These are phyloP conservation scores for Girardia tigrina DNA, from an alignment of 2,888 invertebrate genomes.

Conservation along the genomic window DNA sequence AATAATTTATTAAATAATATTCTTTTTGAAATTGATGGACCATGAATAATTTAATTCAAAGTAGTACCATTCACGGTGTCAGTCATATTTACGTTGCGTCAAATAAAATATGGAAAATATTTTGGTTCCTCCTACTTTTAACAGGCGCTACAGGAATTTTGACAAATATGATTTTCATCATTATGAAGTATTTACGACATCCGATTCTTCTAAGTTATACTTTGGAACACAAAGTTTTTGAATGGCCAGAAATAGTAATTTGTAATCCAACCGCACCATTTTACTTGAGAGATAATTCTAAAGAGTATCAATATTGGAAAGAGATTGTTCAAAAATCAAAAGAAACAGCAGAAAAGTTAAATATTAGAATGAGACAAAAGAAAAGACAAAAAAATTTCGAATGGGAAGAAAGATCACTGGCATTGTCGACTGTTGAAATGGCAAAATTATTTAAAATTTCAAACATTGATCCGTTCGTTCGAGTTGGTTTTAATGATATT, in stretches of 20 bases:
- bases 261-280: slow-evolving; percentile 34
- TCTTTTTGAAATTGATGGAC: too few species aligned
- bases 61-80: slow-evolving; percentile 32
- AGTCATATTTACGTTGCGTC: slow-evolving; percentile 24
- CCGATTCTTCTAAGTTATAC: slow-evolving; percentile 35
- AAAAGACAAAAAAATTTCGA: not conserved
- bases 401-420: not conserved
- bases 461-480: not conserved
- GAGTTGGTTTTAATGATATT: not conserved
- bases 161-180: slow-evolving; percentile 33
- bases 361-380: not conserved
- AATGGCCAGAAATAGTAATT: slow-evolving; percentile 36
- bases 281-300: not conserved
- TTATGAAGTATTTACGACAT: slow-evolving; percentile 26
- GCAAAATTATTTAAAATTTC: not conserved
- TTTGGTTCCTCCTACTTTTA: slow-evolving; percentile 34
- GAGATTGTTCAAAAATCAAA: not conserved
- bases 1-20: too few species aligned
- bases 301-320: not conserved
- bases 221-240: slow-evolving; percentile 30
- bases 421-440: not conserved
- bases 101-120: slow-evolving; percentile 12
- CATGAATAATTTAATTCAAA: not conserved
- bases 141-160: slow-evolving; percentile 30
- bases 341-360: not conserved